These are phyloP conservation scores for Synanthedon vespiformis DNA, from an alignment of 2,888 invertebrate species.

Conservation along the genomic window DNA sequence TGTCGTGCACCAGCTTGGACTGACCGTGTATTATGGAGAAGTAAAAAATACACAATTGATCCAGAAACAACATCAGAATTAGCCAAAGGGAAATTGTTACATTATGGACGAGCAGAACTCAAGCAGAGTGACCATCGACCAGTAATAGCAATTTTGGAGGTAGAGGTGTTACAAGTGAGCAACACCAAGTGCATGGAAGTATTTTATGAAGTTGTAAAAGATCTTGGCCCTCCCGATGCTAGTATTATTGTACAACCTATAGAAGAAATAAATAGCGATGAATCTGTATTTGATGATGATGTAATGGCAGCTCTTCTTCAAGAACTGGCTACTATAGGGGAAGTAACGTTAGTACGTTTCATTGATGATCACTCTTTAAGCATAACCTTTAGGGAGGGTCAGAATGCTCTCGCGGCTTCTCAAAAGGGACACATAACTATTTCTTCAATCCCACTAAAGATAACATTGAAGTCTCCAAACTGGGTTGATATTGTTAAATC, in stretches of 20 bases:
- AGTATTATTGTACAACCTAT: constrained; percentile 82
- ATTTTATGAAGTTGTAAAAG: constrained; percentile 85
- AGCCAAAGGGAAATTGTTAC: constrained; percentile 82
- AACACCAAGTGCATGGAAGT: constrained; percentile 80
- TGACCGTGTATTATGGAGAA: constrained; percentile 94
- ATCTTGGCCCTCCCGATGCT: constrained; percentile 94
- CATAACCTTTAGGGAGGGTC: constrained; percentile 92
- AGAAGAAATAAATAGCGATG: constrained; percentile 49
- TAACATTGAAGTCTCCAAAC: constrained; percentile 84
- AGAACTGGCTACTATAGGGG: constrained; percentile 86
- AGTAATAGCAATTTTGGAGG: constrained; percentile 90
- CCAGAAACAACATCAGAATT: constrained; percentile 75
- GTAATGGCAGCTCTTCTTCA: constrained; percentile 84
- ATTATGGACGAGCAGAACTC: constrained; percentile 93
- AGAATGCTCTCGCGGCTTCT: constrained; percentile 83
- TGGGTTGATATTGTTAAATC: constrained; percentile 87
- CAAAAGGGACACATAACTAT: constrained; percentile 71
- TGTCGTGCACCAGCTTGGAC: constrained; percentile 98
- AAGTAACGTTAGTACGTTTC: constrained; percentile 91
- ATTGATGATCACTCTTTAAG: constrained; percentile 86
- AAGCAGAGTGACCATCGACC: constrained; percentile 98
- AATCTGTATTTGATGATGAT: constrained; percentile 81
- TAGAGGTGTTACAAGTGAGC: constrained; percentile 87
- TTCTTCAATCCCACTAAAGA: constrained; percentile 74
- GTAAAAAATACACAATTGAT: constrained; percentile 80